Conservation (phyloP, 2,113 vertebrate species). For the Pyrgilauda ruficollis region DNA sequence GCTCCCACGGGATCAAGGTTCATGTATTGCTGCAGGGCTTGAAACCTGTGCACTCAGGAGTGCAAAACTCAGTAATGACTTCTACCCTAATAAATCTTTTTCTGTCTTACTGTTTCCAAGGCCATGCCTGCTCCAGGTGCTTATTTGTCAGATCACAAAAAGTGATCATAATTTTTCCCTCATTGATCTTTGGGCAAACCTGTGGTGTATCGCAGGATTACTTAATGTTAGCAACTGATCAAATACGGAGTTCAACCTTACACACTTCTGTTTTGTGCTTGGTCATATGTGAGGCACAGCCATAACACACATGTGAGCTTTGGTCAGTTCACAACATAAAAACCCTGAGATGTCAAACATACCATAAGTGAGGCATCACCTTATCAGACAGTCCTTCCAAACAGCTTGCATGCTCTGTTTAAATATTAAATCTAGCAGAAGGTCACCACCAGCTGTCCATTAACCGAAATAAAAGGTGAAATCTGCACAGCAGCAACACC, state of each 20-base stretch:
- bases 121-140: no score
- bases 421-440: not conserved
- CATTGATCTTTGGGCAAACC: not conserved
- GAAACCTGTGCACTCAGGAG: not conserved
- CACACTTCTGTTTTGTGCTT: not conserved
- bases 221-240: not conserved
- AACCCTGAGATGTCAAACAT: not conserved
- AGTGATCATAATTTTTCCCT: not conserved
- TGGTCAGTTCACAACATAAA: not conserved
- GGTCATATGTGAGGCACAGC: not conserved
- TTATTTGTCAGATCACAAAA: not conserved
- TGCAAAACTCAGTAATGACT: not conserved
- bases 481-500: not conserved
- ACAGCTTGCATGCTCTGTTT: not conserved
- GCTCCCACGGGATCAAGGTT: not conserved
- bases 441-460: not conserved
- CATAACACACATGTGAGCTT: not conserved
- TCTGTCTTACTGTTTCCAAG: not conserved
- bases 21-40: not conserved
- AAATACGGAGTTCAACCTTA: not conserved
- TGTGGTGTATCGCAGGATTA: not conserved
- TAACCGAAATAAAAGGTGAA: not conserved
- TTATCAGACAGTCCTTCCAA: not conserved
- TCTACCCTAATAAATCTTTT: not conserved
- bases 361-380: fast-evolving